Percentiles rank a stretch among this genome's conserved stretches.
phyloP scores from a whole-genome alignment of 1,140 invertebrate species.

The Drosophila varians region DNA sequence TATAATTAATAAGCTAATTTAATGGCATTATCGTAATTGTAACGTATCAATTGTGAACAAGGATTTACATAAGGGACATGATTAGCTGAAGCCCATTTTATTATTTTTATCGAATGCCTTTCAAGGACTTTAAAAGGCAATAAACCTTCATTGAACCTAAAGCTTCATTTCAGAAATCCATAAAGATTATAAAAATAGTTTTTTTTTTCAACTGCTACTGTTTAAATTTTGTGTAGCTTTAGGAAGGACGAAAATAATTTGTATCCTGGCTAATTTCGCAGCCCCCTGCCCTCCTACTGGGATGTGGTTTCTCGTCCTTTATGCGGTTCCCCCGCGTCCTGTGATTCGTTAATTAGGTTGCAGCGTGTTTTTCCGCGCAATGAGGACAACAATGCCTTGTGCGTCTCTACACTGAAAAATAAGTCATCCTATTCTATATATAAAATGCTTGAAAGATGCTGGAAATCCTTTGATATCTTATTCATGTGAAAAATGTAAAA shows the following conservation, averaged over 20 bases:
- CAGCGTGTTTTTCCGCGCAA: slow-evolving; percentile 26
- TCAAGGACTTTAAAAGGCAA: too few relatives aligned
- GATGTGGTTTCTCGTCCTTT: slow-evolving; percentile 5
- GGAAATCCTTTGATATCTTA: too few relatives aligned
- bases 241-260: slow-evolving; percentile 19
- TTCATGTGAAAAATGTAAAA: too few relatives aligned
- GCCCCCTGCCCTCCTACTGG: slow-evolving; percentile 13
- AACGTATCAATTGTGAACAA: too few relatives aligned
- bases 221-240: not conserved
- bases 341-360: slow-evolving; percentile 41
- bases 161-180: too few relatives aligned
- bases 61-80: too few relatives aligned
- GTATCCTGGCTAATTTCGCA: slow-evolving; percentile 10
- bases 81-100: too few relatives aligned
- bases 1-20: not conserved
- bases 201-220: not conserved
- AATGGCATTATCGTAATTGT: not conserved
- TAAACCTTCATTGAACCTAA: too few relatives aligned
- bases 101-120: too few relatives aligned
- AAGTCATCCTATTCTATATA: too few relatives aligned
- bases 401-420: not conserved
- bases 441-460: too few relatives aligned
- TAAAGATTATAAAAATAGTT: not conserved
- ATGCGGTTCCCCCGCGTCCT: not conserved
- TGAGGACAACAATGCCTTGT: slow-evolving; percentile 15